Percentiles rank a stretch among this genome's conserved stretches.
Evolutionary conservation across 2,888 invertebrate genomes (phyloP).

Genomic region (Lasius fuliginosus): DNA sequence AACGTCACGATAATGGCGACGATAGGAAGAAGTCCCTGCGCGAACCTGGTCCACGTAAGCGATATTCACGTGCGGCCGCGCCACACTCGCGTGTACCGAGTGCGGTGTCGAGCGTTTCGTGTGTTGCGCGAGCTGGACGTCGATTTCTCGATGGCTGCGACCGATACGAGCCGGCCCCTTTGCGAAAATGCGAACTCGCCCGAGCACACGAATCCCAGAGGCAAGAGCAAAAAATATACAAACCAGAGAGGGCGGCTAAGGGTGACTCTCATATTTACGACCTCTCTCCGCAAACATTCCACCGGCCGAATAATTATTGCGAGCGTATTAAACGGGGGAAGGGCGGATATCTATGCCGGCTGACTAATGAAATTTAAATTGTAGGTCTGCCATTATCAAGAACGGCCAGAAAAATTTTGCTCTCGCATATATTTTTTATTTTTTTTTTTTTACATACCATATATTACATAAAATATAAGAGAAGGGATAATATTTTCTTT

Average conservation of each 20-base stretch:
- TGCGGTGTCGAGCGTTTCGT: constrained; percentile 25
- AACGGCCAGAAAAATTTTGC: not conserved
- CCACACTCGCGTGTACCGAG: constrained; percentile 36
- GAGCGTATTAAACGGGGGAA: not conserved
- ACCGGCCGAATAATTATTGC: constrained; percentile 3
- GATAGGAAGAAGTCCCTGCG: constrained; percentile 52
- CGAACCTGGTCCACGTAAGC: constrained; percentile 50
- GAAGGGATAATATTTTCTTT: not conserved
- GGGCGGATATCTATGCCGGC: not conserved
- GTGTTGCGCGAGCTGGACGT: constrained; percentile 28
- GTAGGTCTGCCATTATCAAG: not conserved
- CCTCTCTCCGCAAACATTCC: constrained; percentile 17
- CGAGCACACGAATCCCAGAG: constrained; percentile 41
- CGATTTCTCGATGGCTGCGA: constrained; percentile 47
- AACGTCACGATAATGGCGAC: constrained; percentile 60
- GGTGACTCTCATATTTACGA: constrained; percentile 47
- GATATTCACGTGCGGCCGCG: constrained; percentile 25
- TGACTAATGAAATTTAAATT: constrained; percentile 34
- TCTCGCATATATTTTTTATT: not conserved
- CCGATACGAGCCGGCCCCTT: constrained; percentile 39
- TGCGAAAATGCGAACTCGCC: constrained; percentile 48
- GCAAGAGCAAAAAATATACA: constrained; percentile 24
- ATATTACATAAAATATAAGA: not conserved
- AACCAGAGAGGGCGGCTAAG: constrained; percentile 25
- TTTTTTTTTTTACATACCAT: not conserved